A percentile compares a stretch with the other conserved stretches of the same genome.
Evolutionary conservation across 2,113 vertebrate genomes (phyloP).

Genomic region (Pelodiscus sinensis): DNA sequence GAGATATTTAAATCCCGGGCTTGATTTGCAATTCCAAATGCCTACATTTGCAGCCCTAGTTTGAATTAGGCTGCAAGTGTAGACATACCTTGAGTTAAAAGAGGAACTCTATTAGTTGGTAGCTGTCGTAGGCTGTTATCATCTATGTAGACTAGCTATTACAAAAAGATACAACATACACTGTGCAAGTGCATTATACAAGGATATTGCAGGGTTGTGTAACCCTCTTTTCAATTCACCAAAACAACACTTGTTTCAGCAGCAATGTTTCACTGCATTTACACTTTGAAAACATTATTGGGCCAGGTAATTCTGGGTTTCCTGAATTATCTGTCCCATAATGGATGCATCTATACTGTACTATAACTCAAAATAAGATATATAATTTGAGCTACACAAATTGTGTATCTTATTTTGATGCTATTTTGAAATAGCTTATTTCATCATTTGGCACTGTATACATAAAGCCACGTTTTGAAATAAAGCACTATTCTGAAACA

Average conservation of each 20-base stretch:
- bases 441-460: no score
- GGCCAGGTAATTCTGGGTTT: background rate
- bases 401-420: no score
- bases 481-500: no score
- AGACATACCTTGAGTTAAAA: background rate
- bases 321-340: background rate
- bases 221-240: background rate
- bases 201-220: background rate
- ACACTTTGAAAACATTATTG: background rate
- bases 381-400: no score
- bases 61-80: no score
- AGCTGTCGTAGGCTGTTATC: background rate
- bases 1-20: no score
- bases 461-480: no score
- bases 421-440: no score
- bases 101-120: background rate
- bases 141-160: background rate
- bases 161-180: background rate
- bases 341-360: no score
- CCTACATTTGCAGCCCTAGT: no score
- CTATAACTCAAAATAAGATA: no score
- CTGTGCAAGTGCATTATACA: accelerated
- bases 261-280: background rate
- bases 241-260: background rate
- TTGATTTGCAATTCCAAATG: no score